A percentile compares a stretch with the other conserved stretches of the same genome.
These are phyloP conservation scores for Caenorhabditis sp. DNA, from an alignment of 2,888 invertebrate species.

Conservation along the genomic window DNA sequence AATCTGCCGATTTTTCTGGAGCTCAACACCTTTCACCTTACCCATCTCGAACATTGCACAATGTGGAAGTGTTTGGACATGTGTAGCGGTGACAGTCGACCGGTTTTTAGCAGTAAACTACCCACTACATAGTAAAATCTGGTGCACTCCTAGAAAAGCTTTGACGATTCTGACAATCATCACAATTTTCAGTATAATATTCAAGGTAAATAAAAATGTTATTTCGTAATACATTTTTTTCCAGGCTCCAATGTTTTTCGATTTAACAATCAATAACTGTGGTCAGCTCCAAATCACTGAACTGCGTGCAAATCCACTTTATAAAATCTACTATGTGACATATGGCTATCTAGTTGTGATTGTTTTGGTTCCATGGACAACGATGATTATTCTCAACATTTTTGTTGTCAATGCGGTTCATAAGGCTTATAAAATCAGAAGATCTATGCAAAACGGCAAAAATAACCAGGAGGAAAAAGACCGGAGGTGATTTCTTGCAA, in stretches of 20 bases:
- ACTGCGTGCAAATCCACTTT: constrained; percentile 53
- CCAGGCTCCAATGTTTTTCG: constrained; percentile 59
- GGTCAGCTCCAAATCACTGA: constrained; percentile 54
- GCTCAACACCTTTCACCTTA: constrained; percentile 58
- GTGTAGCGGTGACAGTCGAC: constrained; percentile 68
- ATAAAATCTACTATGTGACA: constrained; percentile 60
- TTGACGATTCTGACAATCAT: constrained; percentile 53
- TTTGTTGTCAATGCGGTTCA: constrained; percentile 62
- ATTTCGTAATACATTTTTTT: constrained; percentile 14
- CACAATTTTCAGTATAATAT: constrained; percentile 55
- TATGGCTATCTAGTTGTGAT: constrained; percentile 61
- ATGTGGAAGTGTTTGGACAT: constrained; percentile 67
- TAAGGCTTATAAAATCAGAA: constrained; percentile 53
- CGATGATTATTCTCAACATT: constrained; percentile 63
- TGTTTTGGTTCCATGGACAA: constrained; percentile 60
- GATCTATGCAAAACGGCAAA: constrained; percentile 50
- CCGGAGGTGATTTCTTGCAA: constrained; percentile 42
- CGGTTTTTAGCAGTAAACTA: constrained; percentile 66
- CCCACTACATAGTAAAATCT: constrained; percentile 63
- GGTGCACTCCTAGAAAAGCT: constrained; percentile 59
- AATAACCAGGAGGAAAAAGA: constrained; percentile 58
- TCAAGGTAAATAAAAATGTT: too few relatives aligned
- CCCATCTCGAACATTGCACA: constrained; percentile 63
- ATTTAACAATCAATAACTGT: constrained; percentile 60
- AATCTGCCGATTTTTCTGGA: constrained; percentile 67